A percentile compares a stretch with the other conserved stretches of the same genome.
These are phyloP conservation scores for Acipenser transmontanus DNA, from an alignment of 2,797 vertebrate genomes.

Conservation along the genomic window DNA sequence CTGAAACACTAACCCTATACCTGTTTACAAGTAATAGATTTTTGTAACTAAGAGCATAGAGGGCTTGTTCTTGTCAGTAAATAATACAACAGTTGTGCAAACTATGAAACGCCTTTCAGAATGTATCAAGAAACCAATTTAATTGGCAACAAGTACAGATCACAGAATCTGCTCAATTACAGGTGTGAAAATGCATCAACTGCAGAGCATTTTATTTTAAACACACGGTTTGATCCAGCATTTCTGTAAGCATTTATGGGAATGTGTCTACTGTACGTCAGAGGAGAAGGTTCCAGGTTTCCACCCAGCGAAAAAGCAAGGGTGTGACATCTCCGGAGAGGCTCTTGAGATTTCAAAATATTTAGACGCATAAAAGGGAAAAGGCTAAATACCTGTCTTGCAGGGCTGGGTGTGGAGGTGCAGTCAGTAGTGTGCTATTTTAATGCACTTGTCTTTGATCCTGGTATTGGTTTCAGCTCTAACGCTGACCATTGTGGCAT, in stretches of 20 bases:
- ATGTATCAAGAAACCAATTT: no score
- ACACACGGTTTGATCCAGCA: not conserved
- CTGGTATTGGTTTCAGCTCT: slow-evolving; percentile 35
- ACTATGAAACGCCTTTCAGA: no score
- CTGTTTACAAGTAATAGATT: no score
- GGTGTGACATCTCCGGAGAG: not conserved
- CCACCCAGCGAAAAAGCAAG: not conserved
- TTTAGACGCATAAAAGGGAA: slow-evolving; percentile 16
- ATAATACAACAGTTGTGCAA: no score
- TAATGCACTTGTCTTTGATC: slow-evolving; percentile 40
- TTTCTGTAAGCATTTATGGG: not conserved
- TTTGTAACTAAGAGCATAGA: no score
- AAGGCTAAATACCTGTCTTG: slow-evolving; percentile 32
- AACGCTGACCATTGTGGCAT: slow-evolving; percentile 54
- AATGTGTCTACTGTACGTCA: not conserved
- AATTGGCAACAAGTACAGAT: no score
- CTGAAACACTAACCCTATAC: no score
- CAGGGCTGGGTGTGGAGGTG: slow-evolving; percentile 34
- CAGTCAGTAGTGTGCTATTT: slow-evolving; percentile 47
- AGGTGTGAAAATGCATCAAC: not conserved
- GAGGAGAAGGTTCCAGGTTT: not conserved
- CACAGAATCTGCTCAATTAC: not conserved
- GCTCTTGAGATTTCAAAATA: not conserved
- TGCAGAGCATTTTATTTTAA: not conserved
- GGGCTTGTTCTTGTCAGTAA: no score